These are phyloP conservation scores for Microctenopoma stevenorrisi DNA, from an alignment of 2,797 vertebrate genomes.

Conservation along the genomic window DNA sequence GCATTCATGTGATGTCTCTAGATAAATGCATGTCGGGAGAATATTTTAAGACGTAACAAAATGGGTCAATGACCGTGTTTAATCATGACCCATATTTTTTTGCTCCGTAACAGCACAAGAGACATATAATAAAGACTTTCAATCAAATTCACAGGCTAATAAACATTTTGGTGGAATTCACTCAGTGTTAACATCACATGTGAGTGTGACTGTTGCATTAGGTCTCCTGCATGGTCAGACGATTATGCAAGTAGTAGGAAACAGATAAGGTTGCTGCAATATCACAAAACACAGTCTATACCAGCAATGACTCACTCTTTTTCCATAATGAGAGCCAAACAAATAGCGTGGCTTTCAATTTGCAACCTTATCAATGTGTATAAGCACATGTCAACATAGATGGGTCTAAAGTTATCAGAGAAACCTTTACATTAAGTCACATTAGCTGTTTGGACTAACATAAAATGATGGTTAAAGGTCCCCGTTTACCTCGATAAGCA, in stretches of 20 bases:
- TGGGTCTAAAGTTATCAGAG: neutral
- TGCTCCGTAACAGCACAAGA: neutral
- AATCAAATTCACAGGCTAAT: neutral
- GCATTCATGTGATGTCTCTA: neutral
- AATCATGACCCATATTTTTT: too few relatives aligned
- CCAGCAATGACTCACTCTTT: neutral
- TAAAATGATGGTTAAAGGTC: neutral
- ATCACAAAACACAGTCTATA: neutral
- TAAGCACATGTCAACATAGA: neutral
- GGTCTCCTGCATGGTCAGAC: neutral
- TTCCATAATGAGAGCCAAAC: neutral
- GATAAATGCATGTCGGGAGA: too few relatives aligned
- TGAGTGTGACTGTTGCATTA: neutral
- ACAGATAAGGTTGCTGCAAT: neutral
- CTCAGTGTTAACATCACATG: too few relatives aligned
- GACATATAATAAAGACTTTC: neutral
- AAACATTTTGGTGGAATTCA: neutral
- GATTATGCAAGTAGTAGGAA: neutral
- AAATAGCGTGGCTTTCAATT: neutral
- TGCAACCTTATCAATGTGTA: neutral
- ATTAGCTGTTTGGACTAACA: conserved; percentile 1
- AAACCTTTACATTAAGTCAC: conserved; percentile 7
- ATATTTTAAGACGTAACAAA: neutral
- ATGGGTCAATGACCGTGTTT: too few relatives aligned
- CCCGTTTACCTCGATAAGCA: conserved; percentile 21